These are phyloP conservation scores for Erethizon dorsatum DNA, from an alignment of 2,797 vertebrate species.

Conservation along the genomic window DNA sequence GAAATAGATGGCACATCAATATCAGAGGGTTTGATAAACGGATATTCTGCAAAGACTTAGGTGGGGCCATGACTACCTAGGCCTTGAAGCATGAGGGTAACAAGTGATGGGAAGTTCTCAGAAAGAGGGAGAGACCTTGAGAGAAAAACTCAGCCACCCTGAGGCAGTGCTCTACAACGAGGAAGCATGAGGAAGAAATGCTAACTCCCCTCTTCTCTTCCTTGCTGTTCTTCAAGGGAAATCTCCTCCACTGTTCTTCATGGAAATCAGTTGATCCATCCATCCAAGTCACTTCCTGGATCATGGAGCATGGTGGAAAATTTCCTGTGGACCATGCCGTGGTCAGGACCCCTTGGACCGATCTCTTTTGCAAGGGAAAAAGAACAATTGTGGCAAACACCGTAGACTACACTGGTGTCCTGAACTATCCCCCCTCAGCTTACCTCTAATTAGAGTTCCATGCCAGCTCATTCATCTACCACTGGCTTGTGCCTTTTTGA, in stretches of 20 bases:
- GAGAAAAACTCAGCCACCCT: not conserved
- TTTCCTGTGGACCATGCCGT: not conserved
- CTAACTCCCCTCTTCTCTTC: too few relatives aligned
- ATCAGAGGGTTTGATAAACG: not conserved
- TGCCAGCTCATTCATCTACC: not conserved
- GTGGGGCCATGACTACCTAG: too few relatives aligned
- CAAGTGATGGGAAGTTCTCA: not conserved
- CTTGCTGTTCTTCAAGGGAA: not conserved
- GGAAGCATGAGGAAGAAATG: not conserved
- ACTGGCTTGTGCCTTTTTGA: not conserved
- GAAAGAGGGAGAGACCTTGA: not conserved
- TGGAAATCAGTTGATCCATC: not conserved
- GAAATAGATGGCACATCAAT: not conserved
- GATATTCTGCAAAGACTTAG: not conserved
- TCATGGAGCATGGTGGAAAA: not conserved
- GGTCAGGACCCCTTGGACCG: rapidly evolving
- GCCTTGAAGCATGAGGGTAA: not conserved
- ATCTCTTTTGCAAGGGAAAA: not conserved
- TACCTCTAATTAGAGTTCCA: not conserved
- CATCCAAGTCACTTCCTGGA: too few relatives aligned
- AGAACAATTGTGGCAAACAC: rapidly evolving
- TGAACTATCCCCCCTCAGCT: not conserved
- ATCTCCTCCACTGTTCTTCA: not conserved
- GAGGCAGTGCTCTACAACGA: not conserved
- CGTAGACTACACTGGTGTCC: rapidly evolving